Percentiles rank a stretch among this genome's conserved stretches.
Evolutionary conservation across 2,113 vertebrate species (phyloP).

Genomic region (Aspidoscelis tigris): DNA sequence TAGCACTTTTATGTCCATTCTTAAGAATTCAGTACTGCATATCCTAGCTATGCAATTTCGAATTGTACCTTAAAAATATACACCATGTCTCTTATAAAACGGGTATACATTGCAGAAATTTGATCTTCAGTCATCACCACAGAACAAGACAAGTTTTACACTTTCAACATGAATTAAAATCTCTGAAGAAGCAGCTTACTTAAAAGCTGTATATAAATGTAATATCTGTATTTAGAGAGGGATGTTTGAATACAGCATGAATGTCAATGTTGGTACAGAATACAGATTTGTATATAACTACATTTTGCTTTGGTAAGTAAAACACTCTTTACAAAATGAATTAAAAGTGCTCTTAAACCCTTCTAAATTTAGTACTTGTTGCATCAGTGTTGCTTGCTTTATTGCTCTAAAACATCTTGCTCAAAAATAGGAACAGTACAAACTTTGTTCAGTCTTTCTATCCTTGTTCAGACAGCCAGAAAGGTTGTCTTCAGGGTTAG

Average conservation of each 20-base stretch:
- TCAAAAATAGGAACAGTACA: not conserved
- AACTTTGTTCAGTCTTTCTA: not conserved
- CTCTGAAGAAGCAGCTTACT: conserved; percentile 48
- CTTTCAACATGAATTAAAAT: conserved; percentile 42
- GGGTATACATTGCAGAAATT: conserved; percentile 56
- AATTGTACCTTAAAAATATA: conserved; percentile 39
- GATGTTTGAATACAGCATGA: conserved; percentile 41
- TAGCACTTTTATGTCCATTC: not conserved
- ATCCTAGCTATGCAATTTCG: conserved; percentile 73
- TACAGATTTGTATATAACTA: conserved; percentile 36
- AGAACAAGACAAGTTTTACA: conserved; percentile 52
- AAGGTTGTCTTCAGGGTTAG: too few relatives aligned
- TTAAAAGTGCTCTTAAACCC: conserved; percentile 79
- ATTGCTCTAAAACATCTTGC: conserved; percentile 19
- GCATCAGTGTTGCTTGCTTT: conserved; percentile 17
- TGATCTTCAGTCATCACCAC: conserved; percentile 30
- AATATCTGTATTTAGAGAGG: conserved; percentile 35
- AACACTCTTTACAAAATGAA: conserved; percentile 57
- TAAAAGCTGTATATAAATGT: conserved; percentile 33
- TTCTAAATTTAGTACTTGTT: conserved; percentile 53
- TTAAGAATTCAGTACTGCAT: conserved; percentile 45
- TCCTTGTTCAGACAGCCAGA: too few relatives aligned
- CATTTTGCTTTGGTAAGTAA: conserved; percentile 56
- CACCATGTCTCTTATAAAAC: conserved; percentile 41
- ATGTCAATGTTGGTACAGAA: conserved; percentile 57